Evolutionary conservation across 2,113 vertebrate genomes (phyloP), one percentile per base, ranked within the genome.

Genomic region (Microcebus ravelobensis): DNA sequence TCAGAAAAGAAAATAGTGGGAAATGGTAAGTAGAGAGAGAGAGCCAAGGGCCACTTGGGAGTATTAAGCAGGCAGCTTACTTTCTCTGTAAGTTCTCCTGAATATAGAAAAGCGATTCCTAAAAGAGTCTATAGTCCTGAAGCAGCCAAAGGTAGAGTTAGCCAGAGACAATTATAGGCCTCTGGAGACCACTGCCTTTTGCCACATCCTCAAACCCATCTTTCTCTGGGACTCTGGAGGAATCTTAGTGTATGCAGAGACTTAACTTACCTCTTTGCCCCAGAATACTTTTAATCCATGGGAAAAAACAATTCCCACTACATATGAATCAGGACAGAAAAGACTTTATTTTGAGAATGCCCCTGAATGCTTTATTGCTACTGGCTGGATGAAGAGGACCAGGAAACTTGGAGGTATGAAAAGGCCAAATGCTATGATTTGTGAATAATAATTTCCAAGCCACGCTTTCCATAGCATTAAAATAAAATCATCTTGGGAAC

Each of bases 1-100:
- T 97, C 11, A 73, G 55, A 57, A 94, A 89, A 74, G 55, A 87
- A 81, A 96, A 82, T 13, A 80, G 74, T 18, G 45, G 84, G 65
- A 94, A 90, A 42, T 63, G 23, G 18, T 17, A 61, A 73, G 31
- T 45, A 57, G 55, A 65, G 55, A 67, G 15, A 73, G 14, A 39
- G 50, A 73, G 67, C 52, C 65, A 17, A 74, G 21, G n/a, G 39
- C 42, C 65, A 39, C 29, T 42, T 86, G 65, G 23, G 31, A 39
- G 42, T 65, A 55, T 31, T 55, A 94, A 76, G 48, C 61, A 94
- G 80, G 12, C 55, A 73, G 87, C 65, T 57, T 70, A 76, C 34
- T 86, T 77, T 68, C 42, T 91, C 31, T 39, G 52, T 59, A 91
- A 85, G 18, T 74, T 91, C 59, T 93, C 12, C 31, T 80, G 48